Evolutionary conservation across 2,797 vertebrate genomes (phyloP).

Genomic region (Etheostoma nigrum): DNA sequence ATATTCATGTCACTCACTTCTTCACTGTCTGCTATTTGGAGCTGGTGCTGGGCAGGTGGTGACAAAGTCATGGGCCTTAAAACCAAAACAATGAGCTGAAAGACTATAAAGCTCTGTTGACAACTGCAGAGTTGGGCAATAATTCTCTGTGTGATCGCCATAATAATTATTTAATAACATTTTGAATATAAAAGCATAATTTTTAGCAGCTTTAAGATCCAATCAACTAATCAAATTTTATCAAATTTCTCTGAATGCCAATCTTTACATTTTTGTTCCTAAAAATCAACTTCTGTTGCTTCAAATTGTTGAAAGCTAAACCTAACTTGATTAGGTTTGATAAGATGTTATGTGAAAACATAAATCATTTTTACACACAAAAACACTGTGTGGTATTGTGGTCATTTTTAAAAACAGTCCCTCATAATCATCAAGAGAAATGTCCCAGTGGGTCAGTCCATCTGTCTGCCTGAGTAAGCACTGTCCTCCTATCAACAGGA

Average conservation of each 20-base stretch:
- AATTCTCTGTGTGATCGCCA: neutral
- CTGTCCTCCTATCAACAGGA: constrained; percentile 47
- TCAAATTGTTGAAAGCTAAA: too few relatives aligned
- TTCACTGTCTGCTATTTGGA: too few relatives aligned
- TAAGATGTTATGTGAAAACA: neutral
- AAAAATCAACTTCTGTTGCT: neutral
- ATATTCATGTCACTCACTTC: too few relatives aligned
- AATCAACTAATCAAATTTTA: too few relatives aligned
- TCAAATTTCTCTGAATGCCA: neutral
- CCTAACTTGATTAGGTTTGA: neutral
- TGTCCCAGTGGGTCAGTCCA: constrained; percentile 51
- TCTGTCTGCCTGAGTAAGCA: constrained; percentile 42
- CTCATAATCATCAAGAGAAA: constrained; percentile 17
- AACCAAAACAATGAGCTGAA: neutral
- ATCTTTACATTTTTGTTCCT: neutral
- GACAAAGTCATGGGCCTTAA: too few relatives aligned
- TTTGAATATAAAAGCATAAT: too few relatives aligned
- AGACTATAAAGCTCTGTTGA: neutral
- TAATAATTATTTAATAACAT: too few relatives aligned
- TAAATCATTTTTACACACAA: neutral
- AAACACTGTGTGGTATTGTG: neutral
- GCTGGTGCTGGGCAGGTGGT: too few relatives aligned
- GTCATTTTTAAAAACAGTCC: constrained; percentile 10
- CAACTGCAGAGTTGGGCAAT: neutral
- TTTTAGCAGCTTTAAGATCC: too few relatives aligned